Conservation (phyloP, 2,888 invertebrate species). For the Lacanobia wlatinum region DNA sequence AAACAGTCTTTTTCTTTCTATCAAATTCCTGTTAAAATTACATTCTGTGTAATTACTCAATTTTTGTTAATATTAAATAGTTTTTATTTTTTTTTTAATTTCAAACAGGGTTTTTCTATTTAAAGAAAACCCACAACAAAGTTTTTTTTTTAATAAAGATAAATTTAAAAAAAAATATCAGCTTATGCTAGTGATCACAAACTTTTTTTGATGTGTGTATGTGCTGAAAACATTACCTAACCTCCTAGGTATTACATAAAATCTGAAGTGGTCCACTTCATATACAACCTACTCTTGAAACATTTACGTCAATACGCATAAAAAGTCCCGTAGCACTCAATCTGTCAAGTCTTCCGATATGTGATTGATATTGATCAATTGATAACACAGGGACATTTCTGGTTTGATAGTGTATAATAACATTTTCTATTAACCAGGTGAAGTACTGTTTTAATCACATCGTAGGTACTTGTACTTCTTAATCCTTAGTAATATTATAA, state of each 20-base stretch:
- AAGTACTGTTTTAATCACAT: constrained; percentile 17
- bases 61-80: no score
- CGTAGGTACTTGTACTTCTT: background rate
- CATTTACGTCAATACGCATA: constrained; percentile 32
- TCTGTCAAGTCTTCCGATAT: constrained; percentile 22
- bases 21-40: no score
- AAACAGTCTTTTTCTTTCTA: no score
- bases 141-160: no score
- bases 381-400: constrained; percentile 18
- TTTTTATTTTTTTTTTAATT: no score
- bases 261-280: constrained; percentile 31
- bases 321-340: constrained; percentile 51
- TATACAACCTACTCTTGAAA: constrained; percentile 22
- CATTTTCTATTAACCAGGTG: constrained; percentile 12
- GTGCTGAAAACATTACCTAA: constrained; percentile 14
- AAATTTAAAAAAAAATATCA: no score
- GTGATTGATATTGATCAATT: constrained; percentile 36
- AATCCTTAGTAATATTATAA: no score
- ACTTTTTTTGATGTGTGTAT: no score
- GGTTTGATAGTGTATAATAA: constrained; percentile 14
- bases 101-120: no score
- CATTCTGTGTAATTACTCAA: no score
- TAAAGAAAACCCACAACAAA: no score
- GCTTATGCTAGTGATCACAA: no score
- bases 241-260: constrained; percentile 21